A percentile compares a stretch with the other conserved stretches of the same genome.
Conservation (phyloP, 2,797 vertebrate species). For the Champsocephalus esox region DNA sequence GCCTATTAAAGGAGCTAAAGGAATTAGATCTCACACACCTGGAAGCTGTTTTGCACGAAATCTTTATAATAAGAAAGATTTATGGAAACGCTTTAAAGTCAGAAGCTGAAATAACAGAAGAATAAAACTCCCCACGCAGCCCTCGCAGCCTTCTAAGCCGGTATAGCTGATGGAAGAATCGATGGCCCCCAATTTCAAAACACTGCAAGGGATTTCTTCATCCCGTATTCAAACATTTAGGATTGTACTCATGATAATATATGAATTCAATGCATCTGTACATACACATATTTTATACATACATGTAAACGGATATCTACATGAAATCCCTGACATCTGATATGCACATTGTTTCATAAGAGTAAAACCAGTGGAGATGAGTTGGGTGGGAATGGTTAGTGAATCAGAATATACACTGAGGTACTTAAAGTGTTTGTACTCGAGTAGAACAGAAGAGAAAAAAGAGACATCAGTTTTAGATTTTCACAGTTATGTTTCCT, state of each 20-base stretch:
- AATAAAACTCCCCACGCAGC: conserved; percentile 25
- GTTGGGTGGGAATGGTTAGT: conserved; percentile 27
- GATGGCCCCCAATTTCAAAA: conserved; percentile 43
- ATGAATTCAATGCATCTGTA: conserved; percentile 52
- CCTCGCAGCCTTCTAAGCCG: neutral
- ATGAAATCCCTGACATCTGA: conserved; percentile 66
- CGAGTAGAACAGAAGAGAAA: conserved; percentile 63
- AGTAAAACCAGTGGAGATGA: conserved; percentile 34
- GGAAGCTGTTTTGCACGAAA: conserved; percentile 26
- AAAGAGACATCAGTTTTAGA: conserved; percentile 66
- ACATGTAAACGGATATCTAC: conserved; percentile 61
- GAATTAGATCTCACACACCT: conserved; percentile 40
- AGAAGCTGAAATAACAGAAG: conserved; percentile 36
- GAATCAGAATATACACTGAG: conserved; percentile 34
- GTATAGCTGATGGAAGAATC: neutral
- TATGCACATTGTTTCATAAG: conserved; percentile 42
- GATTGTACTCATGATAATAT: conserved; percentile 40
- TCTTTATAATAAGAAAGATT: conserved; percentile 26
- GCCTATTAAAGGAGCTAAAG: conserved; percentile 13
- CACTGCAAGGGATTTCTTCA: conserved; percentile 24
- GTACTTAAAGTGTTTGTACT: conserved; percentile 47
- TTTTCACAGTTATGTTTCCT: conserved; percentile 73
- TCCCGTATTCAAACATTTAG: conserved; percentile 31
- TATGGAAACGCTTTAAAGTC: conserved; percentile 38
- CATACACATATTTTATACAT: conserved; percentile 56